Evolutionary conservation across 2,113 vertebrate genomes (phyloP).

Genomic region (Rallus limicola): DNA sequence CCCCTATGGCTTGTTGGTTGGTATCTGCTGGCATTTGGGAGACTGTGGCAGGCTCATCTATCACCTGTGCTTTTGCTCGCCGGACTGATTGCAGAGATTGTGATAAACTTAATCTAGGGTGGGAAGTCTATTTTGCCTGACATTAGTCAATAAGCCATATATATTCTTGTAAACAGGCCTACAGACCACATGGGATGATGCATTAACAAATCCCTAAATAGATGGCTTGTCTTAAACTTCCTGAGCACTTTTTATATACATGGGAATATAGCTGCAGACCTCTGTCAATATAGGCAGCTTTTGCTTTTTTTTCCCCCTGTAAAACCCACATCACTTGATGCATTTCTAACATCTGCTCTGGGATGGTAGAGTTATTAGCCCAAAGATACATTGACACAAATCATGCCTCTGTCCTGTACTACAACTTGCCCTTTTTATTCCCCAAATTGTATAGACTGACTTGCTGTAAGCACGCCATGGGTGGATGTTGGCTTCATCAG

Average conservation of each 20-base stretch:
- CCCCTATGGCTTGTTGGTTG: not conserved
- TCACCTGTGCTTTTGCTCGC: slow-evolving; percentile 18
- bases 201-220: slow-evolving; percentile 18
- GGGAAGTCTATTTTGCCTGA: slow-evolving; percentile 41
- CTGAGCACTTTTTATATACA: not conserved
- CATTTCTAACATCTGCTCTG: not conserved
- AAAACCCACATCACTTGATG: not conserved
- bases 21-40: slow-evolving; percentile 10
- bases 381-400: not conserved
- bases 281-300: not conserved
- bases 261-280: not conserved
- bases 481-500: not conserved
- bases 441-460: not conserved
- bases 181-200: not conserved
- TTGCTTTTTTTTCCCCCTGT: not conserved
- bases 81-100: slow-evolving; percentile 27
- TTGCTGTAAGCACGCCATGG: not conserved
- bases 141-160: slow-evolving; percentile 2
- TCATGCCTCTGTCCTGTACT: not conserved
- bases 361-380: not conserved
- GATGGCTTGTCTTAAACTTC: not conserved
- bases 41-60: slow-evolving; percentile 4
- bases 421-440: not conserved
- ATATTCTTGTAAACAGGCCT: not conserved
- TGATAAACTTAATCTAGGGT: slow-evolving; percentile 43